Evolutionary conservation across 2,797 vertebrate genomes (phyloP).

Genomic region (Atherinosoma microstoma): DNA sequence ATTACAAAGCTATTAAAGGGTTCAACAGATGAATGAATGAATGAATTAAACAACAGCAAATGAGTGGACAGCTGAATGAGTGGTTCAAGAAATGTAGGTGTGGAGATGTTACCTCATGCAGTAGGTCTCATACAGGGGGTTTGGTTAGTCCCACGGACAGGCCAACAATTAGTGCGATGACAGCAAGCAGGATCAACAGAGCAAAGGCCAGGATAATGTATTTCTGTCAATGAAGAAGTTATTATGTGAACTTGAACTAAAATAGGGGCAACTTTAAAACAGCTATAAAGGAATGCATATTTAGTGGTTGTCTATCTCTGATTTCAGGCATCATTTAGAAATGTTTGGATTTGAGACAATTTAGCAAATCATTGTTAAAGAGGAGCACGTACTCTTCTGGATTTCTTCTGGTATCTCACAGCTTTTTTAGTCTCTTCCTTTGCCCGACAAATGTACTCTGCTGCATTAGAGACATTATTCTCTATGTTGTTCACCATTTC

Average conservation of each 20-base stretch:
- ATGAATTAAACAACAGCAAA: not conserved
- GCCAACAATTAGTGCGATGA: conserved; percentile 91
- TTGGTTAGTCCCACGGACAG: conserved; percentile 89
- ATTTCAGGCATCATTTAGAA: too few relatives aligned
- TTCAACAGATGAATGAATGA: not conserved
- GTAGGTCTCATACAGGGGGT: conserved; percentile 72
- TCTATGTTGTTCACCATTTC: conserved; percentile 98
- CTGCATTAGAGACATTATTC: conserved; percentile 90
- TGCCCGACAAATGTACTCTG: conserved; percentile 89
- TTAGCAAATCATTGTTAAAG: not conserved
- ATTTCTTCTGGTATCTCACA: conserved; percentile 92
- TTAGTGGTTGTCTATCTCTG: not conserved
- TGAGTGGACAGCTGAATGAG: conserved; percentile 11
- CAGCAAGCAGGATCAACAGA: conserved; percentile 85
- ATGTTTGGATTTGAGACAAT: not conserved
- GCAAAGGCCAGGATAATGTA: conserved; percentile 88
- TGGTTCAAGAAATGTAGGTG: conserved; percentile 6
- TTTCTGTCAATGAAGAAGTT: conserved; percentile 87
- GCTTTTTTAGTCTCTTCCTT: conserved; percentile 97
- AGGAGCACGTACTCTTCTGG: conserved; percentile 88
- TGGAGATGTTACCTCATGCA: conserved; percentile 68
- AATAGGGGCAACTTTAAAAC: not conserved
- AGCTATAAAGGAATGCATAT: not conserved
- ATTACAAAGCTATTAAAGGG: not conserved
- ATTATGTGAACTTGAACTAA: conserved; percentile 30